Evolutionary conservation across 1,140 invertebrate genomes (phyloP).

Genomic region (Listronotus oregonensis): DNA sequence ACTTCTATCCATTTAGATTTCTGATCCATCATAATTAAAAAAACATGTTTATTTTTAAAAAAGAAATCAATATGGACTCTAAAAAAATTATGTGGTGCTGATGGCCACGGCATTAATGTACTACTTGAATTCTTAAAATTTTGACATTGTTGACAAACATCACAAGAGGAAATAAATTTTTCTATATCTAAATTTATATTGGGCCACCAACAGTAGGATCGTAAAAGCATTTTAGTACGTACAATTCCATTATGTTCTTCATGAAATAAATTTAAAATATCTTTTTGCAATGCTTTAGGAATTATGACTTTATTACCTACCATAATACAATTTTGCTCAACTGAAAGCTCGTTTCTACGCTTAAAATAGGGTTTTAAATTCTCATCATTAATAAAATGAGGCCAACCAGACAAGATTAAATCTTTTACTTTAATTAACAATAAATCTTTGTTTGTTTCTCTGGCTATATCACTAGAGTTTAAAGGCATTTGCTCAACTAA

Average conservation of each 20-base stretch:
- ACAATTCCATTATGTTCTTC: constrained; percentile 41
- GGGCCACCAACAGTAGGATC: constrained; percentile 41
- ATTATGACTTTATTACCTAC: constrained; percentile 33
- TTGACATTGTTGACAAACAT: too few relatives aligned
- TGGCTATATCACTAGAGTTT: constrained; percentile 11
- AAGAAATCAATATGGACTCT: constrained; percentile 15
- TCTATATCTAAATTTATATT: constrained; percentile 41
- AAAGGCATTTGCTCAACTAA: constrained; percentile 25
- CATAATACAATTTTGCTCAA: constrained; percentile 33
- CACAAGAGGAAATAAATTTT: constrained; percentile 11
- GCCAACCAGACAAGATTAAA: constrained; percentile 22
- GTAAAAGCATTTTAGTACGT: constrained; percentile 39
- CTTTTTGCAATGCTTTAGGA: too few relatives aligned
- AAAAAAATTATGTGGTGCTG: constrained; percentile 5
- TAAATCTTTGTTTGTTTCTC: constrained; percentile 29
- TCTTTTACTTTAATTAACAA: constrained; percentile 28
- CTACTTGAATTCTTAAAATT: neutral
- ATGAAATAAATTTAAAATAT: constrained; percentile 41
- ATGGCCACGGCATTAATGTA: constrained; percentile 6
- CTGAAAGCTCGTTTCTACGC: constrained; percentile 9
- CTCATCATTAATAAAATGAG: constrained; percentile 16
- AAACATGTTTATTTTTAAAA: constrained; percentile 13
- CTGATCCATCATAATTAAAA: constrained; percentile 19
- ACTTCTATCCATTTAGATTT: constrained; percentile 35
- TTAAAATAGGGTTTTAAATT: constrained; percentile 25